Evolutionary conservation across 30 jellyfish, hydroid and myxozoan species (phyloP), one percentile per base, ranked within the genome.

Genomic region (Phacellophora camtschatica): DNA sequence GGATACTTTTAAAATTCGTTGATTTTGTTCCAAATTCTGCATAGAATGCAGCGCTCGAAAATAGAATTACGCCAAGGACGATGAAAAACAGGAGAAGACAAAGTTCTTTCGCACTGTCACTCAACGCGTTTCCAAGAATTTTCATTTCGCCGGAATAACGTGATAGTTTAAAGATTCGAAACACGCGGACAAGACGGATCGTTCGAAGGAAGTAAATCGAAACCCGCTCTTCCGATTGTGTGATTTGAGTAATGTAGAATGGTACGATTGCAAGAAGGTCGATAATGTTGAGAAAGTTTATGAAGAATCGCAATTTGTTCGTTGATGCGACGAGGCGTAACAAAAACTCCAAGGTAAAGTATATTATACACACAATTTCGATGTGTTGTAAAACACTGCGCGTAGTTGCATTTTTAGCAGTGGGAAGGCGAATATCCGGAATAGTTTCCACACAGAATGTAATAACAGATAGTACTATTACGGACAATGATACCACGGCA

Each of bases 81-180:
- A 93, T 93, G 71, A 93, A 93, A 86, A 93, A 85, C 4, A 93
- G 88, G 20, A 93, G 90, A 20, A 93, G 92, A 25, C 96, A 95
- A 18, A 93, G 95, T 61, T 93, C 99, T 46, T 96, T 51, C 27
- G 88, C 97, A 56, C 99, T 93, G 65, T 86, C 97, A 16, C 32
- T 80, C 55, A 93, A 55, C 10, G 99, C 97, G 15, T 87, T 93
- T n/a, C 99, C 99, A 22, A 93, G 81, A 23, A 93, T 85, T 54
- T 81, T 93, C 99, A 93, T 93, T 68, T 93, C 99, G 27, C 96
- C 95, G 55, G 99, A 93, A 66, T 93, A 88, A 7, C 99, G 87
- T 29, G 99, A 93, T 9, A 93, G 90, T 61, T 93, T 93, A 83
- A 93, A 93, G 41, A 93, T 74, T 18, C 99, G 99, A 41, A 93